Percentiles rank a stretch among this genome's conserved stretches.
phyloP scores from a whole-genome alignment of 2,113 vertebrate genomes.

The Montifringilla adamsi region DNA sequence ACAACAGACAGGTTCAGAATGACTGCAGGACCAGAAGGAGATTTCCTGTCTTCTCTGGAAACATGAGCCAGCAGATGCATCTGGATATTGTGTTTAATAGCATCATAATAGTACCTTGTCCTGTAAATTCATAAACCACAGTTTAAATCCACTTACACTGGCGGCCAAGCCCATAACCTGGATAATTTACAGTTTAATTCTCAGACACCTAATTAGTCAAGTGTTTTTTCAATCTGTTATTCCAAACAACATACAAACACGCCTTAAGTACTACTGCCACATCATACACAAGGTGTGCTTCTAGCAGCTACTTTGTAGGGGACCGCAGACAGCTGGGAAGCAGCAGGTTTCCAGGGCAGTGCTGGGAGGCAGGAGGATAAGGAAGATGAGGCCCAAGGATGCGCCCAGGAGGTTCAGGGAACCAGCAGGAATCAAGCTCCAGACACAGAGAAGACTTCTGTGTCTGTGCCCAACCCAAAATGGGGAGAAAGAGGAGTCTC shows the following conservation, averaged over 20 bases:
- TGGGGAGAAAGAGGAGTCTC: neutral
- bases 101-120: neutral
- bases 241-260: neutral
- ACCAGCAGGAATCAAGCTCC: neutral
- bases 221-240: neutral
- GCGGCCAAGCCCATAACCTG: neutral
- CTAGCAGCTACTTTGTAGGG: neutral
- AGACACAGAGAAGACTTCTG: neutral
- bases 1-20: neutral
- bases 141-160: neutral
- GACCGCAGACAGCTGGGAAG: neutral
- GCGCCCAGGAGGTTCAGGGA: neutral
- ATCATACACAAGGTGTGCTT: fast-evolving
- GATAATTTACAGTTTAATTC: neutral
- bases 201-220: neutral
- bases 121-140: neutral
- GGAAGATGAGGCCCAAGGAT: neutral
- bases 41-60: neutral
- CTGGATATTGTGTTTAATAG: neutral
- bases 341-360: neutral
- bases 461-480: neutral
- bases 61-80: neutral
- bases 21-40: neutral
- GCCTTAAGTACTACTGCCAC: neutral
- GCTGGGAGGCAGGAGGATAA: neutral